phyloP scores from a whole-genome alignment of 2,888 invertebrate species.

The Steinernema hermaphroditum region DNA sequence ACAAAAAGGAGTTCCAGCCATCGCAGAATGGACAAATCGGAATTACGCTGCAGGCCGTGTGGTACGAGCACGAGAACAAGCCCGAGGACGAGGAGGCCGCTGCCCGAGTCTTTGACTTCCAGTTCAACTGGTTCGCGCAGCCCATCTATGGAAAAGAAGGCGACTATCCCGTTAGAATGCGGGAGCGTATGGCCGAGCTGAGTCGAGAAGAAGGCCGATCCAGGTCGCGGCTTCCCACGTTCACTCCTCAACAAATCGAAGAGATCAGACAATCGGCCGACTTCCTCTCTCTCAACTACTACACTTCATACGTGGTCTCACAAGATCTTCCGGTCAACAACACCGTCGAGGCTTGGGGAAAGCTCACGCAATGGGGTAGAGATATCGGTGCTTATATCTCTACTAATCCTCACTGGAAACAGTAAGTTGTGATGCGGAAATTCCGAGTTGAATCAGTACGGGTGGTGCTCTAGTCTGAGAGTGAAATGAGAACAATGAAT shows the following conservation, averaged over 20 bases:
- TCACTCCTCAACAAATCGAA: slow-evolving; percentile 64
- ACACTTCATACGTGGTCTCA: slow-evolving; percentile 69
- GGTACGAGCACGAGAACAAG: slow-evolving; percentile 27
- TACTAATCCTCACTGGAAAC: slow-evolving; percentile 20
- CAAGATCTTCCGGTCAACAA: slow-evolving; percentile 24
- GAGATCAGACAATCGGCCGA: slow-evolving; percentile 72
- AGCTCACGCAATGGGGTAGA: slow-evolving; percentile 15
- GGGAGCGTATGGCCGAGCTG: slow-evolving; percentile 38
- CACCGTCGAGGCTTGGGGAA: slow-evolving; percentile 16
- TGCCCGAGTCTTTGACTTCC: slow-evolving; percentile 34
- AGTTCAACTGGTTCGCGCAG: slow-evolving; percentile 41
- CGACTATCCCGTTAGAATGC: slow-evolving; percentile 35
- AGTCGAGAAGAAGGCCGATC: slow-evolving; percentile 53
- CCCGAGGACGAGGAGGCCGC: slow-evolving; percentile 33
- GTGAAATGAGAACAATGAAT: too few relatives aligned
- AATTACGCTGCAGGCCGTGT: slow-evolving; percentile 33
- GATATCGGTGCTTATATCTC: slow-evolving; percentile 17
- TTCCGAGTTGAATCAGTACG: too few relatives aligned
- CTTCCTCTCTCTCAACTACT: slow-evolving; percentile 78
- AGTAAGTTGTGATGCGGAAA: too few relatives aligned
- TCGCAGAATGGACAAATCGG: slow-evolving; percentile 45
- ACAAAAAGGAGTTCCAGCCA: slow-evolving; percentile 71
- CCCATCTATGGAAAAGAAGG: slow-evolving; percentile 39
- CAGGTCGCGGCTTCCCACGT: slow-evolving; percentile 62
- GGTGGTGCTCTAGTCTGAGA: too few relatives aligned